A percentile compares a stretch with the other conserved stretches of the same genome.
Conservation (phyloP, 2,888 invertebrate species). For the Harpalus rubripes region DNA sequence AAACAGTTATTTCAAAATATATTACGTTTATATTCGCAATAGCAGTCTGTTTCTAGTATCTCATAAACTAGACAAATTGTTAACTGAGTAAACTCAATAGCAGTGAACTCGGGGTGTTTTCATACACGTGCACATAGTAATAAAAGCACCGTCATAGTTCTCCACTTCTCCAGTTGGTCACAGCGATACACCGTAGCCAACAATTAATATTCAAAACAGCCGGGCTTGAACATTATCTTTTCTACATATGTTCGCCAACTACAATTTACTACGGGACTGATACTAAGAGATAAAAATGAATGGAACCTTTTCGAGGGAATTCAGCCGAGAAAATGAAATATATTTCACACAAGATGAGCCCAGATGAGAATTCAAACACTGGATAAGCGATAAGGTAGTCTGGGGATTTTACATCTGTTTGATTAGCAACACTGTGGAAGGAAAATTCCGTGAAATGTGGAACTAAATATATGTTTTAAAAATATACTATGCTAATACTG, state of each 20-base stretch:
- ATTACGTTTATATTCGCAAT: neutral
- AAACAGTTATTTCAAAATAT: too few species aligned
- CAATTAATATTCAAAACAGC: slow-evolving; percentile 24
- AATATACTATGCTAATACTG: too few species aligned
- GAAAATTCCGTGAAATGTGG: too few species aligned
- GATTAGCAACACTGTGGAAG: neutral
- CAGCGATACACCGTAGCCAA: neutral
- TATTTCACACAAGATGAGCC: slow-evolving; percentile 8
- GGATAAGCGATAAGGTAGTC: neutral
- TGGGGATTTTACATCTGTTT: neutral
- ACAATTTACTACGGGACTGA: slow-evolving; percentile 21
- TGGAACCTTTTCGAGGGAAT: neutral
- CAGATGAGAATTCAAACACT: neutral
- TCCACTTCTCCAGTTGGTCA: neutral
- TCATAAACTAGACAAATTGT: neutral
- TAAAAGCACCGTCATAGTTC: neutral
- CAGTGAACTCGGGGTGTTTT: neutral
- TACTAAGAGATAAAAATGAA: slow-evolving; percentile 34
- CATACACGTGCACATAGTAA: neutral
- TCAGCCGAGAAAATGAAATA: slow-evolving; percentile 33
- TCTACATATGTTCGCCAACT: slow-evolving; percentile 38
- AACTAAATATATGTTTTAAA: too few species aligned
- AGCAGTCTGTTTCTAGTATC: neutral
- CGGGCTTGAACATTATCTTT: slow-evolving; percentile 35
- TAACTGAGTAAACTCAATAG: neutral